Percentiles rank a stretch among this genome's conserved stretches.
These are phyloP conservation scores for Cyclophora albipunctata DNA, from an alignment of 2,888 invertebrate species.

Conservation along the genomic window DNA sequence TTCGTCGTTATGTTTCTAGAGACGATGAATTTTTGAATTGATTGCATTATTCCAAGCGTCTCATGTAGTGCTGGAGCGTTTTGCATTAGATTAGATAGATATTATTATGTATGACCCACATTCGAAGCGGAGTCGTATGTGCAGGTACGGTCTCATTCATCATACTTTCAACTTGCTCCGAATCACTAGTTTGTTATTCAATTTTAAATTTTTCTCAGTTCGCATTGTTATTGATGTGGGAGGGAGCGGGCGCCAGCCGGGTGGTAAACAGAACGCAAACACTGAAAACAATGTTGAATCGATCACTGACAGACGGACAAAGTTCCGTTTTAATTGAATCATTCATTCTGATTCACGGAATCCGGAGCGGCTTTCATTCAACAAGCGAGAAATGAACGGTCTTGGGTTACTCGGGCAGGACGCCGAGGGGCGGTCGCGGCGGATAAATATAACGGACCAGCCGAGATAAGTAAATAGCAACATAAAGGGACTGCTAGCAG, in stretches of 20 bases:
- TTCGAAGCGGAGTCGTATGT: no score
- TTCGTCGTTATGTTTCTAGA: no score
- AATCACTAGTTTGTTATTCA: conserved; percentile 35
- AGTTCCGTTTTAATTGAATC: conserved; percentile 23
- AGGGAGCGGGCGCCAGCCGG: not conserved
- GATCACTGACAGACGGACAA: conserved; percentile 17
- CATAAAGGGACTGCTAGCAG: no score
- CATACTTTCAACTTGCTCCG: conserved; percentile 37
- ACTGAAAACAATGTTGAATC: conserved; percentile 19
- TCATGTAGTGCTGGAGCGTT: no score
- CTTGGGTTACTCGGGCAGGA: no score
- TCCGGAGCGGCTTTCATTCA: not conserved
- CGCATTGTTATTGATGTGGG: conserved; percentile 7
- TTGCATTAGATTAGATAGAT: no score
- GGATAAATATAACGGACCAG: no score
- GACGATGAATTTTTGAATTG: no score
- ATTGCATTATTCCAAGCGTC: no score
- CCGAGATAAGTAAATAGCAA: no score
- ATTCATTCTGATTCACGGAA: conserved; percentile 4
- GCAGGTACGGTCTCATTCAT: conserved; percentile 26
- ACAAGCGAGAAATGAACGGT: not conserved
- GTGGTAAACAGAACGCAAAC: conserved; percentile 14
- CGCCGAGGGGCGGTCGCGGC: no score
- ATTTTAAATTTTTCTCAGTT: conserved; percentile 39
- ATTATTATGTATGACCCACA: no score